Conservation (phyloP, 2,888 invertebrate genomes). For the Busseola fusca region DNA sequence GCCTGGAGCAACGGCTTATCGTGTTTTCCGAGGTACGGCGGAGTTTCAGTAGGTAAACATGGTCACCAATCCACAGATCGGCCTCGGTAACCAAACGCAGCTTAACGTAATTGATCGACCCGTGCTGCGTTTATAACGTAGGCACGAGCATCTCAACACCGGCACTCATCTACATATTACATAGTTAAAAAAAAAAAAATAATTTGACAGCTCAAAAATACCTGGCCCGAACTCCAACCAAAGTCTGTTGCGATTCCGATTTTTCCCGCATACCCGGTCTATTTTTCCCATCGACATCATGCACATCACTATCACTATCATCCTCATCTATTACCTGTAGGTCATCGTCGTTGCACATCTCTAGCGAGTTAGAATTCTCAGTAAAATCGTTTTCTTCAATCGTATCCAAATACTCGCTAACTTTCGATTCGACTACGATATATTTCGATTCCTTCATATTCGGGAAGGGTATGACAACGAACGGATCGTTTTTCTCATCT, state of each 20-base stretch:
- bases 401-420: constrained; percentile 74
- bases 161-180: neutral
- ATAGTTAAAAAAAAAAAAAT: too few relatives aligned
- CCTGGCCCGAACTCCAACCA: constrained; percentile 51
- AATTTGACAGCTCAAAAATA: constrained; percentile 13
- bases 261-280: neutral
- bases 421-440: constrained; percentile 56
- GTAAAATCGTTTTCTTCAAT: constrained; percentile 74
- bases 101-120: neutral
- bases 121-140: neutral
- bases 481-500: constrained; percentile 69
- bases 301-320: constrained; percentile 69
- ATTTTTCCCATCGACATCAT: constrained; percentile 59
- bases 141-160: neutral
- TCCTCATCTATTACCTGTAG: constrained; percentile 65
- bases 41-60: neutral
- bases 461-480: constrained; percentile 76
- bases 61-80: neutral
- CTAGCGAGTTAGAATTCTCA: constrained; percentile 62
- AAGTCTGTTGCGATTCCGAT: constrained; percentile 52
- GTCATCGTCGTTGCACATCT: constrained; percentile 63
- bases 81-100: neutral
- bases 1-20: neutral
- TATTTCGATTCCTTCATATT: constrained; percentile 47
- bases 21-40: neutral